Conservation (phyloP, 2,888 invertebrate genomes). For the Cantharis rustica region DNA sequence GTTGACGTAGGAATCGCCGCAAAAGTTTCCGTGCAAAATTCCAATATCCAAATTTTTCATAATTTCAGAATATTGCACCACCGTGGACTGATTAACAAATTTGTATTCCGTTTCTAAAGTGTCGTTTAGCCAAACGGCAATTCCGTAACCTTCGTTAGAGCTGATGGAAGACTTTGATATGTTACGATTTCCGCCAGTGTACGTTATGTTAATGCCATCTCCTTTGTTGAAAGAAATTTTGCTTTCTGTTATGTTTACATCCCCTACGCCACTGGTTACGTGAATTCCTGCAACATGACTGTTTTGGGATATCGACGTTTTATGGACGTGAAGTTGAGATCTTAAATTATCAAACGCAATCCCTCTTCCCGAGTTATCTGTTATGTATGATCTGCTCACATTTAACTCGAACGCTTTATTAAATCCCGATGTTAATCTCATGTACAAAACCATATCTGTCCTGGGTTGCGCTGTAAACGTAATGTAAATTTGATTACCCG, state of each 20-base stretch:
- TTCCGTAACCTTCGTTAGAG: slow-evolving; percentile 86
- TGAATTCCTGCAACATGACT: slow-evolving; percentile 90
- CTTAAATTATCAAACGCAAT: slow-evolving; percentile 90
- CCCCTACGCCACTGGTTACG: slow-evolving; percentile 88
- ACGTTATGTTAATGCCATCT: slow-evolving; percentile 94
- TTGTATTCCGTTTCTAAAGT: slow-evolving; percentile 78
- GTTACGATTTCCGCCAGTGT: slow-evolving; percentile 92
- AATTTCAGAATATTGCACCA: slow-evolving; percentile 85
- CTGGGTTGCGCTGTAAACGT: slow-evolving; percentile 76
- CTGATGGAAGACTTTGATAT: slow-evolving; percentile 85
- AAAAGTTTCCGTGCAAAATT: slow-evolving; percentile 91
- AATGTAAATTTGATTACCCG: slow-evolving; percentile 78
- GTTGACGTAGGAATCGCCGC: slow-evolving; percentile 83
- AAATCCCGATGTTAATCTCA: slow-evolving; percentile 77
- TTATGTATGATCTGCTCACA: slow-evolving; percentile 81
- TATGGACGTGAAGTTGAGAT: slow-evolving; percentile 84
- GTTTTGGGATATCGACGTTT: slow-evolving; percentile 83
- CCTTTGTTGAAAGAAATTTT: slow-evolving; percentile 89
- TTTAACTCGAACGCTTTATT: slow-evolving; percentile 85
- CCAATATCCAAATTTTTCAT: slow-evolving; percentile 87
- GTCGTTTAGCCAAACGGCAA: slow-evolving; percentile 90
- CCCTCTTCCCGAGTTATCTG: slow-evolving; percentile 93
- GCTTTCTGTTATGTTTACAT: slow-evolving; percentile 91
- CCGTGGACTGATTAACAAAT: slow-evolving; percentile 82
- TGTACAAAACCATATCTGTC: slow-evolving; percentile 75